Evolutionary conservation across 2,797 vertebrate species (phyloP).

Genomic region (Pseudomugil tenellus): DNA sequence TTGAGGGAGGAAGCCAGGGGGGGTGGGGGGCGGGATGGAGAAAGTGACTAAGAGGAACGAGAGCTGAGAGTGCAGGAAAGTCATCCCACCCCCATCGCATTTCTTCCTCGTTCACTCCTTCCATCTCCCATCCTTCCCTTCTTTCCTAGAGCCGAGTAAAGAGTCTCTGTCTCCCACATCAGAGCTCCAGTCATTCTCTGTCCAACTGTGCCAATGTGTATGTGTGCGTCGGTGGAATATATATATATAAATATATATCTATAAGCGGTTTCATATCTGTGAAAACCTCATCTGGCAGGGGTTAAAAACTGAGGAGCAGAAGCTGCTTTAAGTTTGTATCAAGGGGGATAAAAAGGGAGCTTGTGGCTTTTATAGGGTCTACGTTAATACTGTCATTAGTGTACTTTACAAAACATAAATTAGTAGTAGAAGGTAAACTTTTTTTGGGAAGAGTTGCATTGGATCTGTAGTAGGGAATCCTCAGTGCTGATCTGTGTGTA

Average conservation of each 20-base stretch:
- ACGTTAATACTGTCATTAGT: slow-evolving; percentile 80
- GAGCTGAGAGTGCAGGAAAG: slow-evolving; percentile 40
- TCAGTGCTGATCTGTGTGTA: slow-evolving; percentile 60
- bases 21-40: neutral
- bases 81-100: slow-evolving; percentile 31
- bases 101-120: slow-evolving; percentile 64
- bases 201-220: slow-evolving; percentile 68
- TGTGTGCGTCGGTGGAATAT: slow-evolving; percentile 32
- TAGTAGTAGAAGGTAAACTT: slow-evolving; percentile 69
- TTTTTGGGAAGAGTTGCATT: slow-evolving; percentile 61
- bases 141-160: slow-evolving; percentile 71
- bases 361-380: slow-evolving; percentile 64
- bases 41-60: slow-evolving; percentile 34
- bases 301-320: slow-evolving; percentile 68
- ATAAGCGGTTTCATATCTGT: slow-evolving; percentile 60
- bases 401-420: slow-evolving; percentile 82
- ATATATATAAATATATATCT: slow-evolving; percentile 70
- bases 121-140: slow-evolving; percentile 64
- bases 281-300: slow-evolving; percentile 60
- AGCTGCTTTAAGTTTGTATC: slow-evolving; percentile 65
- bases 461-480: slow-evolving; percentile 61
- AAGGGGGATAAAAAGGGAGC: slow-evolving; percentile 41
- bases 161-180: slow-evolving; percentile 80
- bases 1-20: slow-evolving; percentile 12
- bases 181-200: slow-evolving; percentile 77